phyloP scores from a whole-genome alignment of 2,888 invertebrate species.

The Hyposoter dolosus region DNA sequence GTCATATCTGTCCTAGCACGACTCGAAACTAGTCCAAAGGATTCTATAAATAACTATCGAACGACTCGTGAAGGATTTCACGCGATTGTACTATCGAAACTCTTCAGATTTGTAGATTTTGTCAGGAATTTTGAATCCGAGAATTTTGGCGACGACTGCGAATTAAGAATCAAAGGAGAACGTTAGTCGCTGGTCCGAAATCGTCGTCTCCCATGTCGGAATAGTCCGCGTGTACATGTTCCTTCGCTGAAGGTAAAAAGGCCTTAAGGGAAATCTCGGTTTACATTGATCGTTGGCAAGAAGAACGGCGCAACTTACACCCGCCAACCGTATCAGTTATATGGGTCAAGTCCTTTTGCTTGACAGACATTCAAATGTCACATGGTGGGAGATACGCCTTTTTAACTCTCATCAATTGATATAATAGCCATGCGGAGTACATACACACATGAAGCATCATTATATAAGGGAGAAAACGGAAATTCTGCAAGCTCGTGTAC shows the following conservation, averaged over 20 bases:
- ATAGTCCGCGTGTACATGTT: neutral
- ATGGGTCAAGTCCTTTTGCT: neutral
- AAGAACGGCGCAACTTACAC: neutral
- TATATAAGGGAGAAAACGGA: slow-evolving; percentile 48
- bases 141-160: neutral
- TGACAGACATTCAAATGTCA: neutral
- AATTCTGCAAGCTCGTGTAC: slow-evolving; percentile 45
- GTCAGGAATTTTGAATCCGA: neutral
- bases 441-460: slow-evolving; percentile 29
- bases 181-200: neutral
- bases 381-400: slow-evolving; percentile 4
- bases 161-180: neutral
- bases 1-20: neutral
- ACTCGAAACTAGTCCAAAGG: neutral
- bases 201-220: neutral
- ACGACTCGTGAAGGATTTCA: neutral
- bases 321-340: neutral
- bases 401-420: neutral
- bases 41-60: neutral
- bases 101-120: neutral
- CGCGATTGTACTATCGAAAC: neutral
- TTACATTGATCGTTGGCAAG: neutral
- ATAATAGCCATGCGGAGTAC: neutral
- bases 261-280: neutral
- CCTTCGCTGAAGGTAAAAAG: neutral